These are phyloP conservation scores for Sebastes steindachneri DNA, from an alignment of 2,797 vertebrate genomes.

Conservation along the genomic window DNA sequence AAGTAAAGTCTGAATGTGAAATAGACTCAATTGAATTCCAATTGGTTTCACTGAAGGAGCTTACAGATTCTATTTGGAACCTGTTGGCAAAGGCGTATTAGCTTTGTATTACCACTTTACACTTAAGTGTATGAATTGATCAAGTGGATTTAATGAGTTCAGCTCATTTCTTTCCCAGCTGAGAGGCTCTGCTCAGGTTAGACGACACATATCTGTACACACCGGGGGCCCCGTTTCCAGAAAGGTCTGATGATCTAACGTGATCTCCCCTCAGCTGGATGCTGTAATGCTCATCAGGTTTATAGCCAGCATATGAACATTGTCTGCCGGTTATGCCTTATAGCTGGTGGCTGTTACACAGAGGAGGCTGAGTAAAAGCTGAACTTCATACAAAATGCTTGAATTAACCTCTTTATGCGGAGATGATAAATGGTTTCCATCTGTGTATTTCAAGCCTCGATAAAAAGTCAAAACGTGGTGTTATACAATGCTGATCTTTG, in stretches of 20 bases:
- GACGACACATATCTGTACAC: background rate
- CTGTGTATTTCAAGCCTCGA: background rate
- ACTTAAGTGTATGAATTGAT: slow-evolving; percentile 43
- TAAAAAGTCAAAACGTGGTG: background rate
- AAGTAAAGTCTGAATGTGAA: slow-evolving; percentile 46
- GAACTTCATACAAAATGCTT: background rate
- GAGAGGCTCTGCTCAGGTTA: slow-evolving; percentile 9
- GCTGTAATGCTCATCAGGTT: background rate
- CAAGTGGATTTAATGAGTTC: slow-evolving; percentile 42
- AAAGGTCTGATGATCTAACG: background rate
- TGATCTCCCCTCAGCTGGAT: slow-evolving; percentile 1
- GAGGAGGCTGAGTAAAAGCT: background rate
- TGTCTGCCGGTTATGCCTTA: background rate
- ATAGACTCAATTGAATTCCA: slow-evolving; percentile 42
- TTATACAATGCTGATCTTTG: background rate
- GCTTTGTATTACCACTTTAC: slow-evolving; percentile 47
- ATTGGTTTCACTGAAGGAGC: slow-evolving; percentile 45
- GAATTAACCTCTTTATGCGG: background rate
- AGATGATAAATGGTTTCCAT: background rate
- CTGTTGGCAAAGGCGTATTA: slow-evolving; percentile 44
- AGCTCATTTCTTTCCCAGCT: slow-evolving; percentile 7
- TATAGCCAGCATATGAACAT: background rate
- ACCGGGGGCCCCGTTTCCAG: background rate
- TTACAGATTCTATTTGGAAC: slow-evolving; percentile 41
- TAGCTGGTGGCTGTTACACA: background rate